Conservation (phyloP, 1,140 invertebrate species). For the Caenorhabditis elegans region WBcel235 BX284604.4:11780001-11780500, state of each 20-base stretch:
- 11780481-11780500: slow-evolving; percentile 30
- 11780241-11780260: slow-evolving; percentile 33
- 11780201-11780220: slow-evolving; percentile 42
- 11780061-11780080: slow-evolving; percentile 14
- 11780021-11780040: slow-evolving; percentile 48
- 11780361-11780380: slow-evolving; percentile 41
- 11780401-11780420: slow-evolving; percentile 29
- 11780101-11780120: background rate
- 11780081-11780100: background rate
- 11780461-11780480: background rate
- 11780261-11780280: slow-evolving; percentile 40
- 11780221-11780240: slow-evolving; percentile 41
- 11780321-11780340: slow-evolving; percentile 44
- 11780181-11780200: slow-evolving; percentile 42
- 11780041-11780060: slow-evolving; percentile 45
- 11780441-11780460: slow-evolving; percentile 31
- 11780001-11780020: slow-evolving; percentile 41
- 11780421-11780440: background rate
- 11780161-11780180: slow-evolving; percentile 44
- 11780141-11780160: slow-evolving; percentile 34
- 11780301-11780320: slow-evolving; percentile 39
- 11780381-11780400: slow-evolving; percentile 45
- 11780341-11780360: slow-evolving; percentile 44
- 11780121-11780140: slow-evolving; percentile 33
- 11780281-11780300: background rate